A percentile compares a stretch with the other conserved stretches of the same genome.
These are phyloP conservation scores for Troides oblongomaculatus DNA, from an alignment of 2,888 invertebrate genomes.

Conservation along the genomic window DNA sequence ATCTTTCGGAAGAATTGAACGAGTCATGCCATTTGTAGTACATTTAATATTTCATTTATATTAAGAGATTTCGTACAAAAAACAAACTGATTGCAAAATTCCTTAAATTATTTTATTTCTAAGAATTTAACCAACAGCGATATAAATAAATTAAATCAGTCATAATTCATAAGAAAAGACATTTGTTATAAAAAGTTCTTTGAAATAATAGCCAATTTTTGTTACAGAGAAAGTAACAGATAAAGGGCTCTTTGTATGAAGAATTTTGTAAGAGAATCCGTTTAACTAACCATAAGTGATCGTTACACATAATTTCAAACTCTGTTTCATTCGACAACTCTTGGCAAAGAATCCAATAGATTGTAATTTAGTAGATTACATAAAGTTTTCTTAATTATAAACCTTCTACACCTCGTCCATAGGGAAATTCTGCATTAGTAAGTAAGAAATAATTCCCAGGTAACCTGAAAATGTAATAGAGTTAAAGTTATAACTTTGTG, in stretches of 20 bases:
- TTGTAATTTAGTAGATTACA: not conserved
- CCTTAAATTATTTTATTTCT: not conserved
- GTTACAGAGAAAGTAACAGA: no score
- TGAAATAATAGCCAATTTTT: no score
- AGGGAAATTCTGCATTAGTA: constrained; percentile 53
- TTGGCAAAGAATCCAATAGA: not conserved
- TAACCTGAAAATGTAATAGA: constrained; percentile 34
- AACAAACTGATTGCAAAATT: not conserved
- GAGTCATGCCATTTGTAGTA: constrained; percentile 16
- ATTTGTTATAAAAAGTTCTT: no score
- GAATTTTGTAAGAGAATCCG: no score
- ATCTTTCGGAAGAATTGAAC: constrained; percentile 46
- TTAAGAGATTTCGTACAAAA: constrained; percentile 8
- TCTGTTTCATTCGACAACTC: not conserved
- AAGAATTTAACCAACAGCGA: not conserved
- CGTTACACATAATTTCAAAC: not conserved
- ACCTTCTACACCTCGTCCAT: constrained; percentile 58
- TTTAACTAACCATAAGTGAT: no score
- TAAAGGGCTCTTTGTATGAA: no score
- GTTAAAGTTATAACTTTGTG: constrained; percentile 19
- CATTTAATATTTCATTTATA: constrained; percentile 15
- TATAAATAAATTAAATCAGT: not conserved
- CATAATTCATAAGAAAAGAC: not conserved
- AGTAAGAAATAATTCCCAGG: constrained; percentile 63
- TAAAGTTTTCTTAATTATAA: constrained; percentile 37